These are phyloP conservation scores for Sminthurides aquaticus DNA, from an alignment of 2,888 invertebrate genomes.

Conservation along the genomic window DNA sequence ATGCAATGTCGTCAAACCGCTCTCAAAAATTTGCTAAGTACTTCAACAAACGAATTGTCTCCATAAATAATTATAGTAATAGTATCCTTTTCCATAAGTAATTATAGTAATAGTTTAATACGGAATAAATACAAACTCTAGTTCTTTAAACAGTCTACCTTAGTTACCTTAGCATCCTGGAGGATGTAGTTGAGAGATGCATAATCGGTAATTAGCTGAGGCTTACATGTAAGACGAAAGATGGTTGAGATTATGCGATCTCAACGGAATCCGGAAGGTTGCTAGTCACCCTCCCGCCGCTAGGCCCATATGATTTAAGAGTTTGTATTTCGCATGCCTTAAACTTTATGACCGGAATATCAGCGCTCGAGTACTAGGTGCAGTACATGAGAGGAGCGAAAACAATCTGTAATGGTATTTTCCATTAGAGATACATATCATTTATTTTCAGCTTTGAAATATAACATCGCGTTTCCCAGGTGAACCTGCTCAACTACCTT, in stretches of 20 bases:
- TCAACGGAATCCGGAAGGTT: neutral
- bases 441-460: neutral
- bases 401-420: no score
- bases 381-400: neutral
- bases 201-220: neutral
- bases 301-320: neutral
- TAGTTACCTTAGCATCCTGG: neutral
- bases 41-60: conserved; percentile 3
- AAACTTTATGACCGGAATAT: no score
- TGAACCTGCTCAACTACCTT: neutral
- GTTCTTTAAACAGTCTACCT: neutral
- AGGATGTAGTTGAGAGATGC: neutral
- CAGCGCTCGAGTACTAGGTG: no score
- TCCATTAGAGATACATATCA: neutral
- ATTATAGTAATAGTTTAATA: no score
- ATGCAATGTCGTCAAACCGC: conserved; percentile 9
- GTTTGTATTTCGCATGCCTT: neutral
- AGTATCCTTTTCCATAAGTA: neutral
- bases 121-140: neutral
- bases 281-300: neutral
- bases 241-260: neutral
- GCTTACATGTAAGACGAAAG: neutral
- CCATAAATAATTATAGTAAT: neutral
- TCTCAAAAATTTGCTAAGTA: conserved; percentile 10
- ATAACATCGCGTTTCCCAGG: neutral